Evolutionary conservation across 2,113 vertebrate species (phyloP).

Genomic region (Dasypus novemcinctus): DNA sequence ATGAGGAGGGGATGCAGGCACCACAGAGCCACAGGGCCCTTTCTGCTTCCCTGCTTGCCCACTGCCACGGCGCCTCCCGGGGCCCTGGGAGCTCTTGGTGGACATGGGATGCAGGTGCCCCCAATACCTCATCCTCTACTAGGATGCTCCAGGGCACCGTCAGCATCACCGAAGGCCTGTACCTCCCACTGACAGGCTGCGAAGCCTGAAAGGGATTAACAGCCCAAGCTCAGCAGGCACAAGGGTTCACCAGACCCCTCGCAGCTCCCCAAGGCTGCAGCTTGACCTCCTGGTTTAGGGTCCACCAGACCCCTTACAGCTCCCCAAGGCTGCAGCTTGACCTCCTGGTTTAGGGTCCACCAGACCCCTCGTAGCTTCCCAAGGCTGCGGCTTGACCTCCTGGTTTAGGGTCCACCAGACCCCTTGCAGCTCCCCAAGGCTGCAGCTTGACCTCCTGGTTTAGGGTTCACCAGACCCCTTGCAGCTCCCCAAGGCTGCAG

Average conservation of each 20-base stretch:
- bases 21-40: accelerated
- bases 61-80: too few relatives aligned
- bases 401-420: accelerated
- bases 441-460: neutral
- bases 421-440: accelerated
- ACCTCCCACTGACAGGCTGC: neutral
- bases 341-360: too few relatives aligned
- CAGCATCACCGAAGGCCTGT: accelerated
- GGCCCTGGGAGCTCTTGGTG: too few relatives aligned
- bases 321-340: too few relatives aligned
- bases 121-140: accelerated
- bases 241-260: too few relatives aligned
- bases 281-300: too few relatives aligned
- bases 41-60: too few relatives aligned
- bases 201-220: neutral
- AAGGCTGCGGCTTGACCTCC: too few relatives aligned
- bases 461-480: accelerated
- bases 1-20: neutral
- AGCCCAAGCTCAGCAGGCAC: neutral
- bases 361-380: too few relatives aligned
- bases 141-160: neutral
- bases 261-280: too few relatives aligned
- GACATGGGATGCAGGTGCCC: neutral
- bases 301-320: too few relatives aligned
- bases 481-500: accelerated